A percentile compares a stretch with the other conserved stretches of the same genome.
Conservation (phyloP, 2,888 invertebrate species). For the Pherbina coryleti region DNA sequence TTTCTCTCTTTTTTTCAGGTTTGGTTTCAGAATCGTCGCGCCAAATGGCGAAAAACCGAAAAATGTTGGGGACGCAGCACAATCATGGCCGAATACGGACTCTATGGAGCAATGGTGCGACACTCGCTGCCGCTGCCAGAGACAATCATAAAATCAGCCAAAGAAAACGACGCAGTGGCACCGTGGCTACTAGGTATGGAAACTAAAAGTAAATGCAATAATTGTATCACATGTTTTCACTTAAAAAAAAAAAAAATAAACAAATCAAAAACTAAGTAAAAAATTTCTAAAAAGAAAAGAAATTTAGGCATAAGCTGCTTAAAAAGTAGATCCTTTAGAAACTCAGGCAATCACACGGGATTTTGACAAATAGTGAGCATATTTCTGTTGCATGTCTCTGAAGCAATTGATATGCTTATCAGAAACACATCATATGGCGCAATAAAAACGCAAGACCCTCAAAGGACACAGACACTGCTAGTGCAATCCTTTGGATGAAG, state of each 20-base stretch:
- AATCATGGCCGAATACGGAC: constrained; percentile 99
- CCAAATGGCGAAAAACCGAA: constrained; percentile 99
- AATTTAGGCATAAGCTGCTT: neutral
- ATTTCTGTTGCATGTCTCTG: constrained; percentile 21
- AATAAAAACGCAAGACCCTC: neutral
- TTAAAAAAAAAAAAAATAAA: too few relatives aligned
- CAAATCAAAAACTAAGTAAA: constrained; percentile 31
- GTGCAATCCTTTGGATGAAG: neutral
- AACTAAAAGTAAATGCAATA: constrained; percentile 70
- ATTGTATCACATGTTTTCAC: constrained; percentile 54
- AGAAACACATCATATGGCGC: constrained; percentile 13
- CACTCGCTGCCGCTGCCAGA: constrained; percentile 98
- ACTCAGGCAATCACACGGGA: neutral
- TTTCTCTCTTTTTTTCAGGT: constrained; percentile 78
- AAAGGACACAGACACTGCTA: neutral
- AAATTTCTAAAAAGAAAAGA: neutral
- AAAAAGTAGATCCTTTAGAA: neutral
- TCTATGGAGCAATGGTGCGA: constrained; percentile 99
- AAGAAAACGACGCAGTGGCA: constrained; percentile 96
- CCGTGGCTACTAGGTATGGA: constrained; percentile 97
- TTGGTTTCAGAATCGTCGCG: constrained; percentile 94
- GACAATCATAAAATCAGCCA: constrained; percentile 97
- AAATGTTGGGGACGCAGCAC: constrained; percentile 99
- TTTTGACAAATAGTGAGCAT: constrained; percentile 28
- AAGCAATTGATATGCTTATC: constrained; percentile 17